phyloP scores from a whole-genome alignment of 2,797 vertebrate genomes.

The Chaetophractus vellerosus region DNA sequence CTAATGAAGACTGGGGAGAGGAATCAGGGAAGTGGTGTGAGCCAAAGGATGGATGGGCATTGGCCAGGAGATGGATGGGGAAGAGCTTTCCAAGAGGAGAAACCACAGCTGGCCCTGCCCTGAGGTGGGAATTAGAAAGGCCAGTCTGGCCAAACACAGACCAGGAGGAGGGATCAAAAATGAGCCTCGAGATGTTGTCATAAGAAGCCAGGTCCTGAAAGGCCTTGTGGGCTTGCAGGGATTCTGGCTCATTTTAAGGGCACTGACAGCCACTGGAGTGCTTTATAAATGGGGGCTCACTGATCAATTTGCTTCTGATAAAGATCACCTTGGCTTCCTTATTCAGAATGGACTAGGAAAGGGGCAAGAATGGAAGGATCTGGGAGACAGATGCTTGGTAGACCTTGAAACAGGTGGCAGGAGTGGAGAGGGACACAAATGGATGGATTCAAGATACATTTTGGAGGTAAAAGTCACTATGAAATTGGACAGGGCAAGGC shows the following conservation, averaged over 20 bases:
- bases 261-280: neutral
- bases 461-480: neutral
- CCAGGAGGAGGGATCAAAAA: neutral
- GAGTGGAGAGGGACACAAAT: neutral
- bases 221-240: neutral
- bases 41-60: neutral
- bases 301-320: neutral
- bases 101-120: neutral
- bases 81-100: neutral
- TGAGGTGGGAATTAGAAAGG: neutral
- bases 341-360: neutral
- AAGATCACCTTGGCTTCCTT: neutral
- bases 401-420: neutral
- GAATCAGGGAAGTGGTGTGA: neutral
- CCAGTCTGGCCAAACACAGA: neutral
- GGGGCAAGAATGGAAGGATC: neutral
- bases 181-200: neutral
- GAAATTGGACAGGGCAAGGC: neutral
- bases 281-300: neutral
- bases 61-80: neutral
- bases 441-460: neutral
- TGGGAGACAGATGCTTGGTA: neutral
- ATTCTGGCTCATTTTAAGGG: neutral
- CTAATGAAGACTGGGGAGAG: neutral
- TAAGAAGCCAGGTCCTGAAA: neutral